Evolutionary conservation across 1,140 invertebrate genomes (phyloP), one percentile per base, ranked within the genome.

Genomic region (Anastrepha ludens): DNA sequence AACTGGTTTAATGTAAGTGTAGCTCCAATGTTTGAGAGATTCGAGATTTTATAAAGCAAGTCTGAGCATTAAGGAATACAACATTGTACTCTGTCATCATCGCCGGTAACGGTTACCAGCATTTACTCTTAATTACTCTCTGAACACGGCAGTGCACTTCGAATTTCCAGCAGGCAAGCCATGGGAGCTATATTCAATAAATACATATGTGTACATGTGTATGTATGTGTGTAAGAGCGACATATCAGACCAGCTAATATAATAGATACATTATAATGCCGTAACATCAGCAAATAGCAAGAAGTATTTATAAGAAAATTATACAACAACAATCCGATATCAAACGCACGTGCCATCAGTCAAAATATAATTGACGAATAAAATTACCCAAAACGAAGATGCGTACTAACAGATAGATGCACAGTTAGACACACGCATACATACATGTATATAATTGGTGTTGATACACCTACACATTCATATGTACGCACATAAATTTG

Each of bases 311-410:
- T 74, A 17, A 41, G 67, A 62, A 74, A 74, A 74, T 47, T 4
- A 55, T 4, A 44, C 41, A 74, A 47, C 67, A 74, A 74, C 67
- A 74, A 7, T 44, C 17, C 39, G 67, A 44, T 4, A 74, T 47
- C 67, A 15, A 47, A 47, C 15, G 67, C 67, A 74, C 39, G 67
- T 74, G 67, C 67, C 17, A n/a, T n/a, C 67, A 74, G 67, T 74
- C 67, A 74, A 74, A 74, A 74, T 74, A 44, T 74, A 74, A 74
- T 74, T 74, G 67, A 74, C 67, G 15, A 74, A 41, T 41, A 41
- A 74, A 74, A 74, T 44, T 74, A 74, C 41, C 67, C 13, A 74
- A 74, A 74, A 44, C 47, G 67, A 74, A 74, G 67, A 74, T 74
- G 67, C 3, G 67, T 41, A 44, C 15, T 17, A 41, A 47, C 67